These are phyloP conservation scores for Anguilla rostrata DNA, from an alignment of 2,113 vertebrate species.

Conservation along the genomic window DNA sequence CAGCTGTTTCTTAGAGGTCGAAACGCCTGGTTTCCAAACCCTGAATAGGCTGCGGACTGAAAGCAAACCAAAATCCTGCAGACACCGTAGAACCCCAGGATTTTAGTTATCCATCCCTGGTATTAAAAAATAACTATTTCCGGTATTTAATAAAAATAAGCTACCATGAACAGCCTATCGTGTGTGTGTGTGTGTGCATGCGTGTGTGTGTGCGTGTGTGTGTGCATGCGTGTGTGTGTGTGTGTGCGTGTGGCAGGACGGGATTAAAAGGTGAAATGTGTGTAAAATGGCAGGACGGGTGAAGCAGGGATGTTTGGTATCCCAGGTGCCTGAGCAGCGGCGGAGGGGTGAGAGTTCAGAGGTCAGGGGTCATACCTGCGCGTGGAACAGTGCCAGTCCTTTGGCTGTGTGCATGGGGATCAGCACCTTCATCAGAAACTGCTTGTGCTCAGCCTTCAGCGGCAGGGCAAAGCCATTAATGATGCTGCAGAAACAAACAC, in stretches of 20 bases:
- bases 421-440: constrained; percentile 98
- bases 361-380: constrained; percentile 78
- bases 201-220: too few relatives aligned
- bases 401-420: constrained; percentile 96
- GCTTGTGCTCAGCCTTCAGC: constrained; percentile 97
- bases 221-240: too few relatives aligned
- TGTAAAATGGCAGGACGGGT: neutral
- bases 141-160: neutral
- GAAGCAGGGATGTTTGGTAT: neutral
- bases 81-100: too few relatives aligned
- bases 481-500: constrained; percentile 77
- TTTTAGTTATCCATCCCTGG: too few relatives aligned
- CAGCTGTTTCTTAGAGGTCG: too few relatives aligned
- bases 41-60: too few relatives aligned
- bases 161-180: neutral
- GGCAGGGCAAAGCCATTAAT: constrained; percentile 99
- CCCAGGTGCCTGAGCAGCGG: too few relatives aligned
- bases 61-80: too few relatives aligned
- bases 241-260: too few relatives aligned
- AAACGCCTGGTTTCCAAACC: too few relatives aligned
- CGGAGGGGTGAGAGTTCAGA: neutral
- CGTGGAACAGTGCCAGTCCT: constrained; percentile 92
- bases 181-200: neutral
- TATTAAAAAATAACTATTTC: too few relatives aligned
- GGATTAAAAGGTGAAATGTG: neutral